Evolutionary conservation across 2,888 invertebrate genomes (phyloP).

Genomic region (Baronia brevicornis): DNA sequence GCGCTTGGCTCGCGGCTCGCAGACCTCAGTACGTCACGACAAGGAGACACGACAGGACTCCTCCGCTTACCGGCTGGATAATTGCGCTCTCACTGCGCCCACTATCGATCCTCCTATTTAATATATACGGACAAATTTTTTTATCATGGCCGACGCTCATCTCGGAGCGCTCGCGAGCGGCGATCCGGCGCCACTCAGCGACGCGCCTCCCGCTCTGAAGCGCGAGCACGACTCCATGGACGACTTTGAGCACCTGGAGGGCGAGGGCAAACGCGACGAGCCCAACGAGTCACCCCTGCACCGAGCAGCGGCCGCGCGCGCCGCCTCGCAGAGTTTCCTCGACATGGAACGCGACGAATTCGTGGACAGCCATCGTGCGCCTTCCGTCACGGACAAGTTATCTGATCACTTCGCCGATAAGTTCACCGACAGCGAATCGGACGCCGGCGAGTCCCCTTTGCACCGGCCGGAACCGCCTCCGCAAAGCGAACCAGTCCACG

Average conservation of each 20-base stretch:
- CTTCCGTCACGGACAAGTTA: slow-evolving; percentile 48
- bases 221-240: slow-evolving; percentile 83
- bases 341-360: slow-evolving; percentile 69
- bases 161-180: slow-evolving; percentile 54
- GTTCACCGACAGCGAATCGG: slow-evolving; percentile 76
- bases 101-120: slow-evolving; percentile 41
- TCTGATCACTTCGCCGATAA: slow-evolving; percentile 67
- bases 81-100: slow-evolving; percentile 39
- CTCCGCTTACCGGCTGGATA: slow-evolving; percentile 34
- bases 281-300: slow-evolving; percentile 44
- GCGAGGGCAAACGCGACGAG: slow-evolving; percentile 65
- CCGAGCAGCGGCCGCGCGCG: slow-evolving; percentile 31
- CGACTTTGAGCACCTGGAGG: slow-evolving; percentile 84
- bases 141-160: slow-evolving; percentile 51
- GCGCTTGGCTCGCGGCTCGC: slow-evolving; percentile 33
- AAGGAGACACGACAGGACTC: slow-evolving; percentile 57
- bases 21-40: slow-evolving; percentile 53
- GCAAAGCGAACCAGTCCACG: slow-evolving; percentile 28
- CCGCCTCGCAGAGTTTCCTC: slow-evolving; percentile 58
- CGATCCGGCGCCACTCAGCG: slow-evolving; percentile 32
- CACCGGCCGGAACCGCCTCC: slow-evolving; percentile 44
- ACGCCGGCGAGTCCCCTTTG: slow-evolving; percentile 65
- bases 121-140: slow-evolving; percentile 27
- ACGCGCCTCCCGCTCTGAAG: slow-evolving; percentile 38
- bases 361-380: slow-evolving; percentile 47